A percentile compares a stretch with the other conserved stretches of the same genome.
These are phyloP conservation scores for Troides helena DNA, from an alignment of 2,888 invertebrate genomes.

Conservation along the genomic window DNA sequence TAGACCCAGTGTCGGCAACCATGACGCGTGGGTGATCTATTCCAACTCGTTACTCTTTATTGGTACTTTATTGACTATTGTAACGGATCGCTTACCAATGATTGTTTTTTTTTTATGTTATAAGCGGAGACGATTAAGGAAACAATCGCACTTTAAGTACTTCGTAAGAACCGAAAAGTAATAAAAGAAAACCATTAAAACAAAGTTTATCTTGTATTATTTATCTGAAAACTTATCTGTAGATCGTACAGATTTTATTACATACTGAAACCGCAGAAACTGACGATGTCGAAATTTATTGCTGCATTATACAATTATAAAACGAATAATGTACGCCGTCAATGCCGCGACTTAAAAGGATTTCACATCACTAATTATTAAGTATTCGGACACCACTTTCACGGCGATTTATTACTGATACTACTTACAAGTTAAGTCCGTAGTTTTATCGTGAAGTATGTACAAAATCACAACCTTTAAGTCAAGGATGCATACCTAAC, in stretches of 20 bases:
- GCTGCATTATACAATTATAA: background rate
- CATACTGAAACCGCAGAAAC: background rate
- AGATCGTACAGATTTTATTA: background rate
- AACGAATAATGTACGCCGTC: background rate
- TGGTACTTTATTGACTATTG: constrained; percentile 30
- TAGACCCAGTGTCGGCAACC: constrained; percentile 1
- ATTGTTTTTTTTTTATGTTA: constrained; percentile 26
- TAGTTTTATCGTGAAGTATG: background rate
- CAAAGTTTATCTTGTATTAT: background rate
- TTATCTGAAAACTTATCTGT: background rate
- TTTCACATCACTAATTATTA: background rate
- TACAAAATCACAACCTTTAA: background rate
- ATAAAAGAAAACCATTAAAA: background rate
- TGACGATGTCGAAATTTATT: background rate
- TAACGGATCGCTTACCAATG: constrained; percentile 26
- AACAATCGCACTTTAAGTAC: constrained; percentile 1
- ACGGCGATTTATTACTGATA: background rate
- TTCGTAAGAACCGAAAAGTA: constrained; percentile 1
- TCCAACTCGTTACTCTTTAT: constrained; percentile 30
- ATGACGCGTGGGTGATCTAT: constrained; percentile 27
- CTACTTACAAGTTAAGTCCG: background rate
- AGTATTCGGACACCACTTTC: background rate
- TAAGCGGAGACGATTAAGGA: constrained; percentile 18
- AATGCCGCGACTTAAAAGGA: background rate
- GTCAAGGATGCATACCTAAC: too few species aligned